Evolutionary conservation across 2,888 invertebrate genomes (phyloP), one percentile per base, ranked within the genome.

Genomic region (Ramazzottius varieornatus): DNA sequence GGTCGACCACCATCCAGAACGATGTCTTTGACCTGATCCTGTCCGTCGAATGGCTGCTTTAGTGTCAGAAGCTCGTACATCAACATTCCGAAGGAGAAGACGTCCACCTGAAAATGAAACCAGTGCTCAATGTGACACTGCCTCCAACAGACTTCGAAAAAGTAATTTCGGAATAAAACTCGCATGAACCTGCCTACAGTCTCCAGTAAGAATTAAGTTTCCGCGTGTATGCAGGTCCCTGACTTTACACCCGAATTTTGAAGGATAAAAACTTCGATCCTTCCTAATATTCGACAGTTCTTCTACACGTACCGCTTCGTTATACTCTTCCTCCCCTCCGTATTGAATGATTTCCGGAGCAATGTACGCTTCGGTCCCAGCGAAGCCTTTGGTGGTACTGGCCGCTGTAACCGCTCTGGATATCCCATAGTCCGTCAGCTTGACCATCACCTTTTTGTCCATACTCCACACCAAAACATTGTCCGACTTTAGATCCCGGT

Each of bases 341-440:
- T 91, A 93, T 64, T 90, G 82, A 80, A 96, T 89, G 69, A 98
- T 96, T 80, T 98, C 96, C 0, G 96, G 98, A 1, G 96, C 98
- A 89, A 98, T 98, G 75, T 94, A 98, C 0, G 96, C 96, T 77
- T 93, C 92, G 0, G 98, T 98, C 1, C 98, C 96, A 0, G 94
- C 96, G 78, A 94, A 96, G 0, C 98, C 96, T 75, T 92, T 93
- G 0, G 90, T 87, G 0, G 91, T 90, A 1, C 88, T 88, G 0
- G 91, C 89, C 8, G 90, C 81, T 1, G 86, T 89, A 69, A 68
- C 75, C 74, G 86, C 80, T 54, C 91, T 81, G 71, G 90, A 90
- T 67, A 92, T 92, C 65, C 89, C 96, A 76, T 98, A 98, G 78
- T 98, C 98, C 0, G 94, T 96, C 1, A 98, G 82, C 75, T 93